Evolutionary conservation across 2,113 vertebrate species (phyloP), one percentile per base, ranked within the genome.

Genomic region (Epinephelus moara): DNA sequence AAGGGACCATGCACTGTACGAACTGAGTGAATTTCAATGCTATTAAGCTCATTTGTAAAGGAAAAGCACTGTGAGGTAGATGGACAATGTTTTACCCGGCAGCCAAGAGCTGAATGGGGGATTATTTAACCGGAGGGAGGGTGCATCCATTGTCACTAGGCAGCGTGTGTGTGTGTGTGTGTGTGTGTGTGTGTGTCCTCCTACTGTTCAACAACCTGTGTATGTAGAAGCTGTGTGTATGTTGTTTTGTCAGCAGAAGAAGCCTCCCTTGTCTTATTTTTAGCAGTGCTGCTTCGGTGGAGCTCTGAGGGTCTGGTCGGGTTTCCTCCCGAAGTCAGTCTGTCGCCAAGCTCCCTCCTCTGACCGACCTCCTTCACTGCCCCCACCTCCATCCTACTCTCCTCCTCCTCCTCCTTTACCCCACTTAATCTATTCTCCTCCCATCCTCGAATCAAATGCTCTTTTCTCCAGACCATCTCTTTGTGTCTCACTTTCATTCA

Each of bases 251-350:
- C 91, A 91, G 92, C 94, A 91, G 88, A 84, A 88, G 90, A 93
- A 94, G 89, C 89, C 91, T 93, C 88, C 90, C 71, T 83, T 60
- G 42, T 94, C 81, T 90, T 94, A 94, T 95, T 96, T 95, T 94
- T 95, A 95, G 95, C 91, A 75, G 81, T 37, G 85, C 84, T 85
- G 91, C 85, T 92, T 89, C 85, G 55, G 90, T 89, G 83, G 89
- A 92, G 85, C 88, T 89, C 80, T 75, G 85, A 84, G 88, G 91
- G 90, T 91, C 91, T 84, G 94, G 88, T 95, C 93, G 47, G 90
- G 93, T 95, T 95, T 95, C 95, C 90, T 92, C 85, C 64, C 40
- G 67, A 93, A 93, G 92, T 91, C 93, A 93, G 92, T 73, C 94
- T 94, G 94, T 93, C 93, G 94, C 95, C 94, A 93, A 56, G 82